phyloP scores from a whole-genome alignment of 2,797 vertebrate species.

The Carapus acus region DNA sequence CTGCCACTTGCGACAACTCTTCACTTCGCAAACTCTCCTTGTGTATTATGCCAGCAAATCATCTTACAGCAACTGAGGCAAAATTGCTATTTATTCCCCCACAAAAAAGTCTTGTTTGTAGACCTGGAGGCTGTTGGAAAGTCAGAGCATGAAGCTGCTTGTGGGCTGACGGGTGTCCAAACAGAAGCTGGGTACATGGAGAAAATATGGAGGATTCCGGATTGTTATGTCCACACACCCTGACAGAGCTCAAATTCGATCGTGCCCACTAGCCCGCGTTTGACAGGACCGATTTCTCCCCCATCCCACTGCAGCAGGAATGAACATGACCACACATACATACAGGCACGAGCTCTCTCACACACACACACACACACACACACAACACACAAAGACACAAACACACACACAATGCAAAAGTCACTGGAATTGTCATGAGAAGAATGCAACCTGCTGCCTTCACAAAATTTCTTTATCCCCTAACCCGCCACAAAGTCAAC shows the following conservation, averaged over 20 bases:
- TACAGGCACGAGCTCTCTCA: too few relatives aligned
- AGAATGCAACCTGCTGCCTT: constrained; percentile 56
- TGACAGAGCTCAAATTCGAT: constrained; percentile 54
- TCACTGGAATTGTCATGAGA: constrained; percentile 60
- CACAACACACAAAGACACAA: constrained; percentile 47
- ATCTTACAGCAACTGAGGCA: constrained; percentile 40
- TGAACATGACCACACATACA: constrained; percentile 36
- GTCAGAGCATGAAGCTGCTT: constrained; percentile 32
- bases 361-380: too few relatives aligned
- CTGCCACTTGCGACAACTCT: constrained; percentile 50
- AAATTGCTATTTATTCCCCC: constrained; percentile 57
- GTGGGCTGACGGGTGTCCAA: constrained; percentile 54
- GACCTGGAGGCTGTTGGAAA: constrained; percentile 43
- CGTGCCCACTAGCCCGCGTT: constrained; percentile 47
- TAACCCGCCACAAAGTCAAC: constrained; percentile 48
- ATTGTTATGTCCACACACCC: constrained; percentile 55
- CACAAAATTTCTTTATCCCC: constrained; percentile 33
- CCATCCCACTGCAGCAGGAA: constrained; percentile 53
- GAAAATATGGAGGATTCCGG: constrained; percentile 47
- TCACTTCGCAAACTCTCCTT: constrained; percentile 36
- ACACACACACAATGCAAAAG: constrained; percentile 53
- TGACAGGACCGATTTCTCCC: constrained; percentile 59
- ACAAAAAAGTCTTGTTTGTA: constrained; percentile 43
- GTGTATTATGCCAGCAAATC: constrained; percentile 55
- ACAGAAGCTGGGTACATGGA: constrained; percentile 38